Base-by-base conservation (phyloP, 2,797 vertebrate genomes). In the Uromys caudimaculatus region DNA sequence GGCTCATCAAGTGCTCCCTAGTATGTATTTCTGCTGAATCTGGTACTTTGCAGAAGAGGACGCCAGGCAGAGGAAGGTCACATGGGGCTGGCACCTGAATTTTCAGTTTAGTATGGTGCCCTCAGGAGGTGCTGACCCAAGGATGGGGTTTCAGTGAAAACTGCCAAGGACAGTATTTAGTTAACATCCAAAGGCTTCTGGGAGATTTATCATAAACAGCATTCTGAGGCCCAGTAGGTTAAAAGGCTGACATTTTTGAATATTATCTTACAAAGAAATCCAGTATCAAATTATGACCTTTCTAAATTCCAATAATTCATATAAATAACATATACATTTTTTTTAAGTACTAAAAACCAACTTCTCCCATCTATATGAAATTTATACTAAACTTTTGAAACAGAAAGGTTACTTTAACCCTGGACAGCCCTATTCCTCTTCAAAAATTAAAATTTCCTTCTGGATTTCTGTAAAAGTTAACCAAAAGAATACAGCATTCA, bases 361-460 rank as follows among this genome's bases (percentile, higher is more conserved):
- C 91, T 71, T 12, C 69, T 29, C 35, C 67, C 60, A 35, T 60
- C 67, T 94, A 92, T 84, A 32, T 97, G 29, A 94, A 76, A 95
- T 12, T 76, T 93, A 50, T n/a, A 85, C 64, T 17, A 90, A 94
- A 90, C 35, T 76, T 67, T 58, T 79, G 69, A 96, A 95, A 97
- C 52, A 60, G 58, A 82, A 93, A 77, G 27, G 62, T 90, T 85
- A 52, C n/a, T 75, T 89, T 92, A 90, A 95, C 17, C 38, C 52
- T 52, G 44, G 58, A 23, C 64, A 92, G 75, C 7, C 67, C 44
- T 95, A 35, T 23, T n/a, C 21, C 19, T 94, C 93, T 95, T 97
- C 84, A 94, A 91, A 95, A 91, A 67, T 76, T 90, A 93, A 95
- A 82, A 62, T 97, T 96, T 13, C 83, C 56, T 96, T 92, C 62